phyloP scores from a whole-genome alignment of 2,888 invertebrate species.

The Sesia bembeciformis region DNA sequence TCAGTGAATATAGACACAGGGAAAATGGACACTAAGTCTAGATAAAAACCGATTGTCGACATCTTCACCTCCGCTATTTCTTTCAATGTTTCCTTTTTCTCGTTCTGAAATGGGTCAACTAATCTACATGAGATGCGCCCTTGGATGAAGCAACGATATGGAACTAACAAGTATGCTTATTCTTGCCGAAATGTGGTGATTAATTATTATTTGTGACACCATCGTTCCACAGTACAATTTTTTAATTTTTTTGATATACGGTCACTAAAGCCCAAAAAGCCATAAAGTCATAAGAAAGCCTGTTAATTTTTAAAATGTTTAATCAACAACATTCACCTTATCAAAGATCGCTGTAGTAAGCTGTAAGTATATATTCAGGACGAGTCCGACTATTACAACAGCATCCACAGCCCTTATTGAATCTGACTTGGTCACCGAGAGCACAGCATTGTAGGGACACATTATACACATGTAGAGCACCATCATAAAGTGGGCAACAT shows the following conservation, averaged over 20 bases:
- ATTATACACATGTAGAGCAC: conserved; percentile 53
- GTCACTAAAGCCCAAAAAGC: too few relatives aligned
- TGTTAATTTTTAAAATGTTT: too few relatives aligned
- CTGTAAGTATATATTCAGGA: conserved; percentile 61
- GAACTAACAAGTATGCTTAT: neutral
- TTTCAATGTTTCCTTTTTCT: conserved; percentile 43
- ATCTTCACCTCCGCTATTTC: conserved; percentile 63
- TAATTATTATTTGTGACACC: neutral
- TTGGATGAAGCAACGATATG: neutral
- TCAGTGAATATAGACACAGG: conserved; percentile 54
- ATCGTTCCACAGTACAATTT: too few relatives aligned
- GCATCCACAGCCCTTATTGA: conserved; percentile 36
- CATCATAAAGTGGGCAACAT: conserved; percentile 46
- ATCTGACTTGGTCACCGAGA: conserved; percentile 26
- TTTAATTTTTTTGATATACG: too few relatives aligned
- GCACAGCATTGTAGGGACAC: conserved; percentile 50
- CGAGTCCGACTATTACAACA: conserved; percentile 43
- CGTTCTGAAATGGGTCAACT: conserved; percentile 30
- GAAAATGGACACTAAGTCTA: conserved; percentile 59
- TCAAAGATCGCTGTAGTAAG: conserved; percentile 60
- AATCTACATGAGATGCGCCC: neutral
- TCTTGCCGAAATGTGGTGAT: neutral
- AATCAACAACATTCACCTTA: conserved; percentile 29
- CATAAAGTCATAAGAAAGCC: too few relatives aligned
- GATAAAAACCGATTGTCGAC: conserved; percentile 52